Evolutionary conservation across 2,113 vertebrate genomes (phyloP).

Genomic region (Calidris pugnax): DNA sequence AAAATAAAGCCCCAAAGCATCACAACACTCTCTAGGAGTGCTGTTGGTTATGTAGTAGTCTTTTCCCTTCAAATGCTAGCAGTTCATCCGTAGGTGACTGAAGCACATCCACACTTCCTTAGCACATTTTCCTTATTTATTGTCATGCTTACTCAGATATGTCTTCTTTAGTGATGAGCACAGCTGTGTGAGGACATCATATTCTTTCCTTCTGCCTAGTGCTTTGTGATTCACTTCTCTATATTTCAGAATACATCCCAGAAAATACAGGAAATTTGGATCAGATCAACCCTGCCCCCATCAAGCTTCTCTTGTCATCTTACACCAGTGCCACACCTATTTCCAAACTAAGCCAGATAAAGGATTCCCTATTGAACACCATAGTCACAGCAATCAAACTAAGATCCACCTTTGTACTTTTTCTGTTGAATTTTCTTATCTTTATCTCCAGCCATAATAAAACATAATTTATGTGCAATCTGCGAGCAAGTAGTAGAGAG

Average conservation of each 20-base stretch:
- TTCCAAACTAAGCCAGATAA: neutral
- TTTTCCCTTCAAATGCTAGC: neutral
- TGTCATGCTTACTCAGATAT: neutral
- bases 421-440: constrained; percentile 31
- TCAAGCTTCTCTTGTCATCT: neutral
- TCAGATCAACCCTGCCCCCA: neutral
- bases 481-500: too few species aligned
- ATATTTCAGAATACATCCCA: neutral
- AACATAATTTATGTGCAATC: neutral
- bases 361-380: neutral
- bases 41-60: neutral
- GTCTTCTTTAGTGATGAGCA: neutral
- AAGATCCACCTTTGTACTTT: constrained; percentile 40
- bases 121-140: neutral
- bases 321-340: neutral
- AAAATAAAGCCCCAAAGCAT: neutral
- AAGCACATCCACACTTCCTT: neutral
- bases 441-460: neutral
- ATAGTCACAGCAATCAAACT: neutral
- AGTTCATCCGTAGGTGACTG: neutral
- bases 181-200: neutral
- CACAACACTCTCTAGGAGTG: neutral
- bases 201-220: neutral
- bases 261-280: neutral
- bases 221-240: neutral